These are phyloP conservation scores for Cylindroiulus punctatus DNA, from an alignment of 2,888 invertebrate genomes.

Conservation along the genomic window DNA sequence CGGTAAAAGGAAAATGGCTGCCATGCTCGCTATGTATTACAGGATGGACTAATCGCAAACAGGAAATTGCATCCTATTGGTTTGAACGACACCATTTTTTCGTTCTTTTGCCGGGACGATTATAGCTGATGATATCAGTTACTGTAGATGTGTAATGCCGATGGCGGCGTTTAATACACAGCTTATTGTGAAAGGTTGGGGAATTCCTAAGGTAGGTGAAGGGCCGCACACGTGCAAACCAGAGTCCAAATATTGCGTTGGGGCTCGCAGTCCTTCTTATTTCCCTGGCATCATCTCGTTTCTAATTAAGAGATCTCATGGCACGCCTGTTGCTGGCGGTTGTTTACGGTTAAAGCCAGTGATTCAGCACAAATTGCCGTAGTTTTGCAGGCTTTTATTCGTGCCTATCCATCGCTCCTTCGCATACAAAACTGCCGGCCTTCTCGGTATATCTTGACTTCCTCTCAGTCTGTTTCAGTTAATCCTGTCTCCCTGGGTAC, in stretches of 20 bases:
- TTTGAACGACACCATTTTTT: no score
- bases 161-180: no score
- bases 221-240: not conserved
- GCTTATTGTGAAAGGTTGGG: not conserved
- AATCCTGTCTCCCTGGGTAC: slow-evolving; percentile 12
- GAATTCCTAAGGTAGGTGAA: not conserved
- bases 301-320: not conserved
- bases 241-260: not conserved
- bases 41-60: no score
- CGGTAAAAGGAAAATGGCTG: no score
- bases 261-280: not conserved
- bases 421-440: not conserved
- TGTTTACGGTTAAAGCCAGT: slow-evolving; percentile 38
- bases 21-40: no score
- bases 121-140: no score
- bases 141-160: no score
- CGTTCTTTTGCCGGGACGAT: no score
- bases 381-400: not conserved
- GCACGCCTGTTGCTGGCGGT: slow-evolving; percentile 36
- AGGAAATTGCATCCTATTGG: no score
- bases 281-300: not conserved
- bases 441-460: not conserved
- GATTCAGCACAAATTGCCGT: slow-evolving; percentile 9
- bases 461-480: slow-evolving; percentile 11
- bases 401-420: not conserved